These are phyloP conservation scores for Leucoraja erinaceus DNA, from an alignment of 2,113 vertebrate species.

Conservation along the genomic window DNA sequence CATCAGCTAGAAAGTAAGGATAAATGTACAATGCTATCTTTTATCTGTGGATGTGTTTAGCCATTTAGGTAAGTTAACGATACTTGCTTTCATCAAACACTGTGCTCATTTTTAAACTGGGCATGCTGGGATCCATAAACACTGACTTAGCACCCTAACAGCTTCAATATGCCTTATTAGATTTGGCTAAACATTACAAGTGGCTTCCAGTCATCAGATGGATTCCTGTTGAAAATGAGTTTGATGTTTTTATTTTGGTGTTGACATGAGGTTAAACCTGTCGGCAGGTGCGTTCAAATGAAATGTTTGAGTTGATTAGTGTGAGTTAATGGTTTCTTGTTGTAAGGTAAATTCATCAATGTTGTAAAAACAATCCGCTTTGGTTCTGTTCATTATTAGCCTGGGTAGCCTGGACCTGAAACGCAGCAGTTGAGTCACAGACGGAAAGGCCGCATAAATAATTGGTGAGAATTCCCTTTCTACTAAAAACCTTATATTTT, in stretches of 20 bases:
- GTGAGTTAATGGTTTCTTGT: neutral
- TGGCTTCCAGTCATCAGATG: conserved; percentile 10
- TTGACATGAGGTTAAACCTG: conserved; percentile 19
- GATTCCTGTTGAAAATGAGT: conserved; percentile 16
- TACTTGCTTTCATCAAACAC: neutral
- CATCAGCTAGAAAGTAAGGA: neutral
- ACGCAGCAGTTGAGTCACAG: neutral
- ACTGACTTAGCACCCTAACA: conserved; percentile 10
- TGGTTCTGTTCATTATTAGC: neutral
- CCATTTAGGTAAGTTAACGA: neutral
- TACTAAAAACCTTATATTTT: neutral
- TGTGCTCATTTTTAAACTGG: neutral
- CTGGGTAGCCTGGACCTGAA: neutral
- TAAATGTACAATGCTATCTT: neutral
- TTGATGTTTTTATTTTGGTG: conserved; percentile 25
- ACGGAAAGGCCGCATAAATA: neutral
- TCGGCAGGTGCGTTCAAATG: conserved; percentile 24
- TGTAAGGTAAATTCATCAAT: neutral
- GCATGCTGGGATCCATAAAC: conserved; percentile 28
- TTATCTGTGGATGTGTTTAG: neutral
- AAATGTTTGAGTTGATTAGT: neutral
- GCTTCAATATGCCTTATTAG: conserved; percentile 12
- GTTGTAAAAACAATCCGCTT: neutral
- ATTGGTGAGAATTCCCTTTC: neutral
- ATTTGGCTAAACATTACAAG: conserved; percentile 13